These are phyloP conservation scores for Drosophila equinoxialis DNA, from an alignment of 1,140 invertebrate species.

Conservation along the genomic window DNA sequence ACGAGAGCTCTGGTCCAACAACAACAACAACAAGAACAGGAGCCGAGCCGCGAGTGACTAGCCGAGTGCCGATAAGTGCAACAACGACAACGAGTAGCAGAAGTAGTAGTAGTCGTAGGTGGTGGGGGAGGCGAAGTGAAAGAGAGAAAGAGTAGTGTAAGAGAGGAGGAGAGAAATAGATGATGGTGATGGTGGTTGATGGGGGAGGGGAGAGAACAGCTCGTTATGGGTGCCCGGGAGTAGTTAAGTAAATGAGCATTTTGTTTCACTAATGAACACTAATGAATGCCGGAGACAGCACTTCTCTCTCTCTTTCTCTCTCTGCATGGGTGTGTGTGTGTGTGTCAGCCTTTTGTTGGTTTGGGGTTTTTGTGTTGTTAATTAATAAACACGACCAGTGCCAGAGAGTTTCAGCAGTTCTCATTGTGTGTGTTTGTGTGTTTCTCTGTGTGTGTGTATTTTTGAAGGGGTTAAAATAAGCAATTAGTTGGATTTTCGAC, in stretches of 20 bases:
- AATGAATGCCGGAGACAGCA: slow-evolving; percentile 81
- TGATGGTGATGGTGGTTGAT: no score
- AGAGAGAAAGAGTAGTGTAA: slow-evolving; percentile 9
- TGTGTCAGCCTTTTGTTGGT: slow-evolving; percentile 69
- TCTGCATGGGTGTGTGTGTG: slow-evolving; percentile 26
- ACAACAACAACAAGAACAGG: slow-evolving; percentile 13
- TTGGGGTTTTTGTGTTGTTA: slow-evolving; percentile 81
- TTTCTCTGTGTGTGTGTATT: slow-evolving; percentile 57
- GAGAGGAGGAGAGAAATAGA: background rate
- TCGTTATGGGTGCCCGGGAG: slow-evolving; percentile 67
- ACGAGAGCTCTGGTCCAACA: slow-evolving; percentile 61
- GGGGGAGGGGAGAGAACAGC: slow-evolving; percentile 4
- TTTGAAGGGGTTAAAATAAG: slow-evolving; percentile 83
- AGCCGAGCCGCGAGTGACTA: slow-evolving; percentile 60
- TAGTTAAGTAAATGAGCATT: slow-evolving; percentile 82
- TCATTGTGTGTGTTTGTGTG: slow-evolving; percentile 60
- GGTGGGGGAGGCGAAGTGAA: background rate
- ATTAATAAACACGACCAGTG: slow-evolving; percentile 79
- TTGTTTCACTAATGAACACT: slow-evolving; percentile 83
- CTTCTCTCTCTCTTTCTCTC: slow-evolving; percentile 34
- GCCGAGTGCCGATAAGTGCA: slow-evolving; percentile 74
- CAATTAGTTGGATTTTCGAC: slow-evolving; percentile 83
- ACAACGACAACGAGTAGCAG: background rate
- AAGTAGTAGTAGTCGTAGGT: no score
- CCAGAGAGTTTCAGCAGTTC: slow-evolving; percentile 42